phyloP scores from a whole-genome alignment of 1,140 invertebrate species.

The Aethina tumida region DNA sequence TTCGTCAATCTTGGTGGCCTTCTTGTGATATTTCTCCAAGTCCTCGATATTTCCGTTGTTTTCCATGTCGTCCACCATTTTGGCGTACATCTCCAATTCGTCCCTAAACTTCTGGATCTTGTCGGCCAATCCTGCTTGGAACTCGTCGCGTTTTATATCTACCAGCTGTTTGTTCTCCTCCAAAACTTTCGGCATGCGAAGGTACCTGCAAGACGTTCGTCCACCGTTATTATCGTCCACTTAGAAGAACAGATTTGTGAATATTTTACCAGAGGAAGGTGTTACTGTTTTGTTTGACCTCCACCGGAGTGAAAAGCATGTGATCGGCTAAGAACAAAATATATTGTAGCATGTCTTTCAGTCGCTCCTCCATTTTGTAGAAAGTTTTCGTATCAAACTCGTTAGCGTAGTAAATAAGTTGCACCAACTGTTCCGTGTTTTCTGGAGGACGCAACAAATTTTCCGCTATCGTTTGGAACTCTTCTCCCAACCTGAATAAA shows the following conservation, averaged over 20 bases:
- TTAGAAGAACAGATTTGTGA: neutral
- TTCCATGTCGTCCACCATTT: conserved; percentile 77
- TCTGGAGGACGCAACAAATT: conserved; percentile 67
- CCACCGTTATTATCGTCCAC: neutral
- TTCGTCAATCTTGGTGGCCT: conserved; percentile 64
- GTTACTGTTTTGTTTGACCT: conserved; percentile 79
- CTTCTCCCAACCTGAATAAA: conserved; percentile 63
- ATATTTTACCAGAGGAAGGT: conserved; percentile 66
- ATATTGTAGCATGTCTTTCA: conserved; percentile 54
- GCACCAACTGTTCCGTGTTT: conserved; percentile 78
- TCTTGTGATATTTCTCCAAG: conserved; percentile 73
- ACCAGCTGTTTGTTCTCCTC: conserved; percentile 72
- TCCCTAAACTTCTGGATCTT: conserved; percentile 61
- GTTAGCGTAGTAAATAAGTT: conserved; percentile 65
- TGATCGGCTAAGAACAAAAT: conserved; percentile 74
- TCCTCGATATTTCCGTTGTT: conserved; percentile 83
- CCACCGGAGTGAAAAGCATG: conserved; percentile 62
- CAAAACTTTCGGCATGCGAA: conserved; percentile 67
- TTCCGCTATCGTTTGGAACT: conserved; percentile 74
- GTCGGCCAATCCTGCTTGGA: conserved; percentile 67
- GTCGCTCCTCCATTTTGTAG: conserved; percentile 61
- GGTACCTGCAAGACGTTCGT: conserved; percentile 21
- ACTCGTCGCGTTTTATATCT: conserved; percentile 74
- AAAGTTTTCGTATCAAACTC: conserved; percentile 63
- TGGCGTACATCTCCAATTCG: conserved; percentile 70